Percentiles rank a stretch among this genome's conserved stretches.
Conservation (phyloP, 2,888 invertebrate genomes). For the Isotomurus palustris region DNA sequence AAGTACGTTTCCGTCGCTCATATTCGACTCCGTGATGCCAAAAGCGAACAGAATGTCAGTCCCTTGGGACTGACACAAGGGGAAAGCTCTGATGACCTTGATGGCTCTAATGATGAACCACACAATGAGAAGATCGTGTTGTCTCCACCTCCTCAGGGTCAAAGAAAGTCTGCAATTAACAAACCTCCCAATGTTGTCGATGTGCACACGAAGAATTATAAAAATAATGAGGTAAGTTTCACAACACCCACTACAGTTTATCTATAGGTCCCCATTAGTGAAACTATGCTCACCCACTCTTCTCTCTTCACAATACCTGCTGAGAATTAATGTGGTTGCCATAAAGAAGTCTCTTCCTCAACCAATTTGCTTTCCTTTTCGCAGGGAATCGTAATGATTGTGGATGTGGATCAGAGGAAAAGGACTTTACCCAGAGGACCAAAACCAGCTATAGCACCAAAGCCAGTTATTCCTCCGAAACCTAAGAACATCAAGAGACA, state of each 20-base stretch:
- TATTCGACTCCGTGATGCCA: conserved; percentile 46
- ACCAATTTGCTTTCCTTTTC: conserved; percentile 24
- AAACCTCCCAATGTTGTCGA: neutral
- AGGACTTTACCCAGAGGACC: conserved; percentile 41
- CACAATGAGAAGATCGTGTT: neutral
- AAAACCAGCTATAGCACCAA: conserved; percentile 45
- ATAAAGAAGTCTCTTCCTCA: conserved; percentile 12
- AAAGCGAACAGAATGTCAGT: conserved; percentile 45
- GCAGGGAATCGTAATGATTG: neutral
- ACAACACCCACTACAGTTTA: neutral
- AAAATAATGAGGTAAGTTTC: neutral
- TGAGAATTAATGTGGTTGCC: conserved; percentile 10
- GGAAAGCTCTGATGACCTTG: conserved; percentile 32
- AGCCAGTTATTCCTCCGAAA: conserved; percentile 43
- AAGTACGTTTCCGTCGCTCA: conserved; percentile 43
- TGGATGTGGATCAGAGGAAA: conserved; percentile 19
- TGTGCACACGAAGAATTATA: neutral
- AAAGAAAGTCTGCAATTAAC: neutral
- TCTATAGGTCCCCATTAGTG: too few species aligned
- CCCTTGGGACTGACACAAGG: conserved; percentile 31
- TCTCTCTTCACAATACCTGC: too few species aligned
- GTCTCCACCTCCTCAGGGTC: neutral
- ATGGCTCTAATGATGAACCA: conserved; percentile 26
- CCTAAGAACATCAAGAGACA: conserved; percentile 45
- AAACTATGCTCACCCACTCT: too few species aligned